These are phyloP conservation scores for Sinocyclocheilus anshuiensis DNA, from an alignment of 2,113 vertebrate species.

Conservation along the genomic window DNA sequence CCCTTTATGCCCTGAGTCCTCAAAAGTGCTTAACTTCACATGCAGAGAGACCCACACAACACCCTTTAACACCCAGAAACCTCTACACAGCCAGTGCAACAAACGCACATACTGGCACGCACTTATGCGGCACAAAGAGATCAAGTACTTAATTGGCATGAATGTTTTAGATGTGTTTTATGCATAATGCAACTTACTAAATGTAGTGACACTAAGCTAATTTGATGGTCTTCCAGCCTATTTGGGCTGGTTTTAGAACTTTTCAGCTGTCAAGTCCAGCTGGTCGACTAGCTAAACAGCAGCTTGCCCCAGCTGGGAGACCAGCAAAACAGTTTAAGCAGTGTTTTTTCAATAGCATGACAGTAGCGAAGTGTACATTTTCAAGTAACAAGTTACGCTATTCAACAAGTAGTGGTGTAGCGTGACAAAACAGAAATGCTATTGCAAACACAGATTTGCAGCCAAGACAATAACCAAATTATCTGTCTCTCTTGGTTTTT, in stretches of 20 bases:
- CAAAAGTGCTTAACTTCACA: slow-evolving; percentile 42
- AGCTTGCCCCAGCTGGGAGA: neutral
- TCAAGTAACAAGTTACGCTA: neutral
- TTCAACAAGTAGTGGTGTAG: neutral
- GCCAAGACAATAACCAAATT: neutral
- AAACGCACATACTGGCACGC: neutral
- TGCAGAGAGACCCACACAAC: slow-evolving; percentile 34
- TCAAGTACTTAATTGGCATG: neutral
- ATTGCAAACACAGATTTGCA: neutral
- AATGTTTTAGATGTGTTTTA: neutral
- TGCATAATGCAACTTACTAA: neutral
- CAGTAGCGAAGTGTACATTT: neutral
- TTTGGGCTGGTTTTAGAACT: neutral
- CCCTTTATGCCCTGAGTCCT: slow-evolving; percentile 35
- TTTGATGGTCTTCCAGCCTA: neutral
- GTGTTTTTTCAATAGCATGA: neutral
- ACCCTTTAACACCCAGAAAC: slow-evolving; percentile 33
- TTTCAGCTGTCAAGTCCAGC: neutral
- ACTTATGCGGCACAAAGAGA: neutral
- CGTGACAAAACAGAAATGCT: neutral
- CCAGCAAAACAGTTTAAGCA: neutral
- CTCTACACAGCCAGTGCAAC: slow-evolving; percentile 18
- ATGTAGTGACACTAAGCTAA: neutral
- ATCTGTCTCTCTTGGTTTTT: neutral
- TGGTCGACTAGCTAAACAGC: neutral